A percentile compares a stretch with the other conserved stretches of the same genome.
phyloP scores from a whole-genome alignment of 2,113 vertebrate species.

The Pampusana beccarii region DNA sequence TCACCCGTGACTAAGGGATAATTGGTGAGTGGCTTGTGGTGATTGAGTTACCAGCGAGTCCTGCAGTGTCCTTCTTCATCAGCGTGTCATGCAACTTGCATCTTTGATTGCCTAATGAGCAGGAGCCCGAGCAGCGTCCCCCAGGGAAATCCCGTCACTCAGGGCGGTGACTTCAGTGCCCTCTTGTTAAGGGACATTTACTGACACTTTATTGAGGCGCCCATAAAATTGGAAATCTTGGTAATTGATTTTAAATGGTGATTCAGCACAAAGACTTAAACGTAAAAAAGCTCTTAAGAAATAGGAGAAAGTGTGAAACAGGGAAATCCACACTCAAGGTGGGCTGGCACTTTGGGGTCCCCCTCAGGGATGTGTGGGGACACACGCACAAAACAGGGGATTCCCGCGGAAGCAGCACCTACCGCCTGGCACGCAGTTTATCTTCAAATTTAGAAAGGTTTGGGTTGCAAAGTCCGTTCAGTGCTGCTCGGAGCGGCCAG shows the following conservation, averaged over 20 bases:
- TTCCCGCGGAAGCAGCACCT: background rate
- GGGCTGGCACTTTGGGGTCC: background rate
- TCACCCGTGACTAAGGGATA: background rate
- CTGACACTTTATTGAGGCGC: background rate
- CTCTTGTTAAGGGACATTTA: background rate
- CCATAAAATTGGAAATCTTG: background rate
- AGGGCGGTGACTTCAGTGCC: background rate
- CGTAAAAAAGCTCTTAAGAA: background rate
- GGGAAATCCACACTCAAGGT: background rate
- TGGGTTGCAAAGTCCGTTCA: background rate
- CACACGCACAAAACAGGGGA: background rate
- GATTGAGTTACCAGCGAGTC: background rate
- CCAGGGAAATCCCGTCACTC: background rate
- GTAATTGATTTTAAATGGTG: background rate
- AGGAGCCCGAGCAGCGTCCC: background rate
- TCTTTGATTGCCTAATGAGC: background rate
- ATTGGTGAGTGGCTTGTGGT: background rate
- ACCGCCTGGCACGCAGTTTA: background rate
- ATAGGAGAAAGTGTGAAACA: background rate
- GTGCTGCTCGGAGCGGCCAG: fast-evolving
- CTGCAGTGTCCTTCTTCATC: background rate
- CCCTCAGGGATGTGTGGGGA: fast-evolving
- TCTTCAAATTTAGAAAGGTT: background rate
- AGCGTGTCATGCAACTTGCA: background rate
- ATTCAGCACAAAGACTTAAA: background rate